Evolutionary conservation across 2,113 vertebrate species (phyloP).

Genomic region (Pavo muticus): DNA sequence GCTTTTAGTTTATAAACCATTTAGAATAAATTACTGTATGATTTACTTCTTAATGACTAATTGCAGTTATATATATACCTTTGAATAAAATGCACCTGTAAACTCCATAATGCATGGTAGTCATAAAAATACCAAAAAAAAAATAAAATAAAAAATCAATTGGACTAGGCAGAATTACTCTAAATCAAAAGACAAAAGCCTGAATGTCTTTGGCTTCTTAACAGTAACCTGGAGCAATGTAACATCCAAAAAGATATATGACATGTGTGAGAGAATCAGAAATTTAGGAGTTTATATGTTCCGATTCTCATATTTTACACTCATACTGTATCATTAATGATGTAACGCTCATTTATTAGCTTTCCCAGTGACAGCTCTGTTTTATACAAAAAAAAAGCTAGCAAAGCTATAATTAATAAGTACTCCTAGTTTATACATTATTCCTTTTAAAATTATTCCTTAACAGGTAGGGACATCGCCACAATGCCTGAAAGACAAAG

Average conservation of each 20-base stretch:
- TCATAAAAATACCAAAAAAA: neutral
- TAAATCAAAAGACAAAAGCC: neutral
- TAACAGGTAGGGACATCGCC: neutral
- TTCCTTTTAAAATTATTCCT: neutral
- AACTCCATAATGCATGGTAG: neutral
- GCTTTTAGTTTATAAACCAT: neutral
- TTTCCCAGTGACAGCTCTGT: neutral
- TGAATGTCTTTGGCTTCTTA: neutral
- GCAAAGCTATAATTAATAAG: neutral
- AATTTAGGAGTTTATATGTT: conserved; percentile 6
- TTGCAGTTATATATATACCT: neutral
- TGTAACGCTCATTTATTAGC: neutral
- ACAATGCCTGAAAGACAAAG: neutral
- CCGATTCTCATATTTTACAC: conserved; percentile 11
- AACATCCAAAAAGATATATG: neutral
- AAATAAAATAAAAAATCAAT: neutral
- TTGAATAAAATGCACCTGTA: neutral
- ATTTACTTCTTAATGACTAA: neutral
- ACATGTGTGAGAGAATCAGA: neutral
- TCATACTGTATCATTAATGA: neutral
- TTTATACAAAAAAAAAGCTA: neutral
- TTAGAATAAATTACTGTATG: neutral
- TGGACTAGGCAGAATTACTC: neutral
- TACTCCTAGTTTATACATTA: neutral
- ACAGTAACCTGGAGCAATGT: neutral